These are phyloP conservation scores for Morpho deidamia DNA, from an alignment of 2,888 invertebrate genomes.

Conservation along the genomic window DNA sequence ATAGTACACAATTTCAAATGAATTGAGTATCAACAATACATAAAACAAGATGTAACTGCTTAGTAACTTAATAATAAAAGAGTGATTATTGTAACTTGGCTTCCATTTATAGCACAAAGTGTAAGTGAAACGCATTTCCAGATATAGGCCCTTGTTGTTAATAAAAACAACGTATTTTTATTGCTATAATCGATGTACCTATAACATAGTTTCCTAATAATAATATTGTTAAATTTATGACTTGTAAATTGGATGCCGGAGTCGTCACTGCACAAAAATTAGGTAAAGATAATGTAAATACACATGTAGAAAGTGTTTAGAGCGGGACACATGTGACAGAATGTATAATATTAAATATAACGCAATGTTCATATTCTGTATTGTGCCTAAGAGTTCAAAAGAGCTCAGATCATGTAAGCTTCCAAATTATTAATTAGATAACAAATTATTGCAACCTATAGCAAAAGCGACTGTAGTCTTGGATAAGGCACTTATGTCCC, in stretches of 20 bases:
- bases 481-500: constrained; percentile 49
- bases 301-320: constrained; percentile 34
- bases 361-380: constrained; percentile 45
- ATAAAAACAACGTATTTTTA: neutral
- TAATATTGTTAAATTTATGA: constrained; percentile 8
- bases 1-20: too few relatives aligned
- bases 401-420: constrained; percentile 48
- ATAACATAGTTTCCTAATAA: constrained; percentile 23
- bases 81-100: constrained; percentile 16
- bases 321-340: constrained; percentile 56
- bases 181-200: constrained; percentile 16
- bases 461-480: constrained; percentile 28
- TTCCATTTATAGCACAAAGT: constrained; percentile 12
- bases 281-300: constrained; percentile 51
- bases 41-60: too few relatives aligned
- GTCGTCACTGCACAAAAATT: constrained; percentile 29
- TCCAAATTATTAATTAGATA: constrained; percentile 36
- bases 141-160: neutral
- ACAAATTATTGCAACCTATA: constrained; percentile 27
- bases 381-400: constrained; percentile 64
- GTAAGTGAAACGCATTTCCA: constrained; percentile 5
- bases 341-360: constrained; percentile 26
- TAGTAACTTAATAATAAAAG: neutral
- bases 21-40: too few relatives aligned
- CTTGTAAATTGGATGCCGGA: constrained; percentile 14